Base-by-base conservation (phyloP, 2,888 invertebrate genomes). In the Rhamnusium bicolor region DNA sequence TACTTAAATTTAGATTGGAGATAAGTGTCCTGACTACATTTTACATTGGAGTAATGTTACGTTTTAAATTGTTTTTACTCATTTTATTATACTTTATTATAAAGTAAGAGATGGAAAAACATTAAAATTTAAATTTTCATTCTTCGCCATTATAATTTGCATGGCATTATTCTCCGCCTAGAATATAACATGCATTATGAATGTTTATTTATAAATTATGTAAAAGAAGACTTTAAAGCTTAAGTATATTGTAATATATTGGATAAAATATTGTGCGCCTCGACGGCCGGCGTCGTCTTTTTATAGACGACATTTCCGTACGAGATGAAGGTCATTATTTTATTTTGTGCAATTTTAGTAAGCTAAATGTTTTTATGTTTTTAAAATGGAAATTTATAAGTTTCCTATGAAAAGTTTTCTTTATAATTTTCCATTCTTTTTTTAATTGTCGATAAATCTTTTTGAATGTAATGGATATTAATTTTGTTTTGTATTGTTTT, bases 141-240 rank as follows among this genome's bases (percentile, higher is more conserved):
- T 84, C 84, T 81, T 82, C 82, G 82, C 83, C 83, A 82, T 83
- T 83, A 84, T 84, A 85, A 86, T 86, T 86, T 86, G 86, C 86
- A 86, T 86, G 82, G 80, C 85, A 85, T 85, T 85, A 85, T 83
- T 82, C 83, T 75, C 81, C 79, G 81, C 83, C 85, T 84, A 82
- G 84, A 84, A 85, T 86, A 86, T 85, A 86, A 86, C 85, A 85
- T 86, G 85, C 87, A 87, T 87, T 88, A 87, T 87, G 87, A 87
- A 88, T 87, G 87, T 87, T 87, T 88, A 87, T 87, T 88, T 87
- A 87, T 87, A 87, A 87, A 88, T 87, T 88, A 88, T 88, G 88
- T 86, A 87, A 87, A 88, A 85, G 83, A 84, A 83, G 85, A 84
- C 84, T 84, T 84, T 84, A 83, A 81, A 84, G 85, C 84, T 85